Percentiles rank a stretch among this genome's conserved stretches.
Evolutionary conservation across 2,888 invertebrate genomes (phyloP).

Genomic region (Andrena flavipes): DNA sequence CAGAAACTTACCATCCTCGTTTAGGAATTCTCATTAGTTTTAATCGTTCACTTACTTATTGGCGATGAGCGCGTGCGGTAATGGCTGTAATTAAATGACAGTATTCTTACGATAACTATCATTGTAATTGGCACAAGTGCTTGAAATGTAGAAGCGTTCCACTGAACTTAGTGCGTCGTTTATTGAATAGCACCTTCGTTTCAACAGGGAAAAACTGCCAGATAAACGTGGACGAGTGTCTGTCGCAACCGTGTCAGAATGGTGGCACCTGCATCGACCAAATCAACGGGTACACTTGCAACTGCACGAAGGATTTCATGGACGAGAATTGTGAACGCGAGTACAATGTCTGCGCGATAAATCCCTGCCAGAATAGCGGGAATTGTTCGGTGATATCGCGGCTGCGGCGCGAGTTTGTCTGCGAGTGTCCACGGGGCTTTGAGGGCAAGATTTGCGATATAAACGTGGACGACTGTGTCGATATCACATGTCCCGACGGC

Average conservation of each 20-base stretch:
- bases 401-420: constrained; percentile 86
- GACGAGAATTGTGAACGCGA: constrained; percentile 87
- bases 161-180: not conserved
- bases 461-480: constrained; percentile 89
- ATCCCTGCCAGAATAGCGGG: constrained; percentile 89
- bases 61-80: not conserved
- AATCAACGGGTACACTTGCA: constrained; percentile 86
- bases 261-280: constrained; percentile 86
- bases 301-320: constrained; percentile 87
- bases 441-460: constrained; percentile 89
- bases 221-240: constrained; percentile 85
- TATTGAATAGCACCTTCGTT: not conserved
- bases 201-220: constrained; percentile 86
- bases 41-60: not conserved
- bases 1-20: not conserved
- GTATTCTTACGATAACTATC: not conserved
- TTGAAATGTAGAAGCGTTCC: not conserved
- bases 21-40: not conserved
- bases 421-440: constrained; percentile 89
- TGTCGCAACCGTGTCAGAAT: constrained; percentile 86
- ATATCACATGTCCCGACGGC: constrained; percentile 85
- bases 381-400: constrained; percentile 86
- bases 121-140: not conserved
- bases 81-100: not conserved
- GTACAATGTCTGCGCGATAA: constrained; percentile 86